phyloP scores from a whole-genome alignment of 2,888 invertebrate genomes.

The Diploptera punctata region DNA sequence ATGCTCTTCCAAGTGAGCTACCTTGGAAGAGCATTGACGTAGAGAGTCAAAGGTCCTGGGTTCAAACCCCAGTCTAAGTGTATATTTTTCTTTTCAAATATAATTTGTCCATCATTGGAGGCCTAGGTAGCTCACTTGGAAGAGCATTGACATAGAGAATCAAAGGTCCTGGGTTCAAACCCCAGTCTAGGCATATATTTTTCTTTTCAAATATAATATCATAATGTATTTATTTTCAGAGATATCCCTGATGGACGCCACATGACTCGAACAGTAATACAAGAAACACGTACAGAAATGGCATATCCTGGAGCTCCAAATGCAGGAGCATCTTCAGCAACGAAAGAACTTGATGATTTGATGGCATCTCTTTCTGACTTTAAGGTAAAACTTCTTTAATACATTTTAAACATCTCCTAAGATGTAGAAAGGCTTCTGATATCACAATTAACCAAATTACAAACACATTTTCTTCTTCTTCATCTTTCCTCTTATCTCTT shows the following conservation, averaged over 20 bases:
- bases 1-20: too few species aligned
- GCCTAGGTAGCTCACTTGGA: too few species aligned
- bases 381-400: slow-evolving; percentile 68
- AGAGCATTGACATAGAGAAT: too few species aligned
- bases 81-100: too few species aligned
- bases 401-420: neutral
- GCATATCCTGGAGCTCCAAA: slow-evolving; percentile 49
- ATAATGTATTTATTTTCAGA: slow-evolving; percentile 15
- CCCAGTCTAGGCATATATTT: too few species aligned
- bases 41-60: too few species aligned
- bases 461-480: neutral
- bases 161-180: too few species aligned
- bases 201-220: too few species aligned
- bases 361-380: slow-evolving; percentile 96
- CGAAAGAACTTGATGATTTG: slow-evolving; percentile 92
- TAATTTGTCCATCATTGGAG: too few species aligned
- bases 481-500: neutral
- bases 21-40: too few species aligned
- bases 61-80: too few species aligned
- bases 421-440: neutral
- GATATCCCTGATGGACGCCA: slow-evolving; percentile 53
- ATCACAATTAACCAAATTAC: neutral
- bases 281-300: slow-evolving; percentile 55
- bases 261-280: slow-evolving; percentile 56
- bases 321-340: slow-evolving; percentile 81